Base-by-base conservation (phyloP, 2,888 invertebrate genomes). In the Trilocha varians region DNA sequence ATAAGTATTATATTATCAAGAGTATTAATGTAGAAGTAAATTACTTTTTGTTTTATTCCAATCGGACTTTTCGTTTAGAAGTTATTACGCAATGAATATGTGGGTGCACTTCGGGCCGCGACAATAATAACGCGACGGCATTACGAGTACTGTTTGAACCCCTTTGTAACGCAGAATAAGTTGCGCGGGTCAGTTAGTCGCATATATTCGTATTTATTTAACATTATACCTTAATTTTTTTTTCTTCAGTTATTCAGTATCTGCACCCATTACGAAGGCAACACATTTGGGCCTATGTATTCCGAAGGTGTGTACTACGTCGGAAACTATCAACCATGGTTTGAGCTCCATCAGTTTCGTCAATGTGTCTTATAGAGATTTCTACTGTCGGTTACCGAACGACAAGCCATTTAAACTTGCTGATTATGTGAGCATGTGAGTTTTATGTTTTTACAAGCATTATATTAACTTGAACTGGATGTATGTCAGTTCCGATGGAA, bases 341-440 rank as follows among this genome's bases (percentile, higher is more conserved):
- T 57, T 62, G 37, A 44, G 55, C 0, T 42, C 36, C 1, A 36
- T 59, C 14, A 45, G 55, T 0, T 48, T 52, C 25, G 8, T 65
- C 2, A 64, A 74, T 41, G 41, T 70, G 3, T 59, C 59, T 1
- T 71, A 57, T 41, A 43, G 40, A 0, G 72, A 73, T 38, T 54
- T 55, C 16, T 76, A 56, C 42, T 78, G 74, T 44, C 62, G 78
- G 4, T 45, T 78, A 25, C 75, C 77, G 0, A 57, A 68, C 32
- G 78, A 78, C 41, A 78, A 74, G 32, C 70, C 70, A 0, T 65
- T 63, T 35, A 55, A 52, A 1, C 48, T 61, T 2, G 73, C 67
- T 4, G 78, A 78, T 44, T 69, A 66, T 34, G 60, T 66, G 4
- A 73, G 77, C 3, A 60, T 70, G 77, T 78, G 50, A 68, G 72